Conservation (phyloP, 2,113 vertebrate genomes). For the Poeciliopsis turrubarensis region DNA sequence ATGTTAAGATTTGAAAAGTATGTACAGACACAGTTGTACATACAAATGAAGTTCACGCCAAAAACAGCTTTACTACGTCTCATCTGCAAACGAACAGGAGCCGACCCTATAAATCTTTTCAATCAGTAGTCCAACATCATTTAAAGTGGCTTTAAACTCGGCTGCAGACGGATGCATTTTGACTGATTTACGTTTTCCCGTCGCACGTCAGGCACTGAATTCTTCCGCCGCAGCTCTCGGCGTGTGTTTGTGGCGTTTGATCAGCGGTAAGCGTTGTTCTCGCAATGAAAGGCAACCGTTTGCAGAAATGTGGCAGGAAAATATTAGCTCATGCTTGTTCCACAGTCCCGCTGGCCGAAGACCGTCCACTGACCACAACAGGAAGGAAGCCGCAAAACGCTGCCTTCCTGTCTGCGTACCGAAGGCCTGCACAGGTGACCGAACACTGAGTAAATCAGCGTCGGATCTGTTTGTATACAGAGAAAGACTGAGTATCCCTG, state of each 20-base stretch:
- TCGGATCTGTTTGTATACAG: too few relatives aligned
- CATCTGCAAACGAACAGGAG: not conserved
- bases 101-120: not conserved
- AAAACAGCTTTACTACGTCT: not conserved
- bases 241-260: slow-evolving; percentile 55
- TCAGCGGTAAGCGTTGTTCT: slow-evolving; percentile 56
- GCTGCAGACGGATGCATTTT: not conserved
- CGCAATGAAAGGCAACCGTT: slow-evolving; percentile 56
- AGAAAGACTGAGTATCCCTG: too few relatives aligned
- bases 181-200: slow-evolving; percentile 28
- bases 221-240: slow-evolving; percentile 10
- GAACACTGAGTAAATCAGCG: not conserved
- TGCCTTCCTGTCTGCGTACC: not conserved
- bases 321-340: slow-evolving; percentile 62
- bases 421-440: not conserved
- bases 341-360: slow-evolving; percentile 34
- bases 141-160: not conserved
- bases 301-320: slow-evolving; percentile 63
- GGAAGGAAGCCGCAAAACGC: slow-evolving; percentile 22
- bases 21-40: not conserved
- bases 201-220: not conserved
- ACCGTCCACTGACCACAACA: slow-evolving; percentile 46
- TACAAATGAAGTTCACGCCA: not conserved
- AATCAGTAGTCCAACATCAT: not conserved
- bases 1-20: not conserved